phyloP scores from a whole-genome alignment of 2,888 invertebrate species.

The Zonitis immaculata region DNA sequence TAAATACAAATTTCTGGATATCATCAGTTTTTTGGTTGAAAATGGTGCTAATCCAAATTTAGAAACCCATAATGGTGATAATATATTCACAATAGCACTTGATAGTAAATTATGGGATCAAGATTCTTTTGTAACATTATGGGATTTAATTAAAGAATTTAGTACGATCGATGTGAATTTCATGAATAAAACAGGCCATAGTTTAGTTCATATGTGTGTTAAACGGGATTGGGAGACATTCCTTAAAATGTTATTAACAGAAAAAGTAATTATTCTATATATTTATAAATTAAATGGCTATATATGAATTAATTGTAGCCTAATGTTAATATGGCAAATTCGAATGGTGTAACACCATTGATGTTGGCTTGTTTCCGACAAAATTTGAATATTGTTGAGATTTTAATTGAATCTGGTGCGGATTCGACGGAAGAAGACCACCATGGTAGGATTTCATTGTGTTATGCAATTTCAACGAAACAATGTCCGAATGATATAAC shows the following conservation, averaged over 20 bases:
- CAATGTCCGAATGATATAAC: neutral
- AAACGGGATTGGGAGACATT: conserved; percentile 44
- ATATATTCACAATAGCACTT: conserved; percentile 42
- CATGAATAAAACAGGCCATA: conserved; percentile 42
- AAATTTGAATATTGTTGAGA: conserved; percentile 35
- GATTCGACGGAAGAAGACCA: conserved; percentile 40
- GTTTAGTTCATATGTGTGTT: conserved; percentile 45
- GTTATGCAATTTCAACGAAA: conserved; percentile 43
- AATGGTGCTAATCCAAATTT: conserved; percentile 43
- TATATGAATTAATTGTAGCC: conserved; percentile 24
- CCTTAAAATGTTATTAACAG: conserved; percentile 37
- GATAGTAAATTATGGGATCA: conserved; percentile 46
- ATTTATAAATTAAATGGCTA: neutral
- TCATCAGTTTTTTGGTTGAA: conserved; percentile 41
- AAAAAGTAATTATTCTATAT: too few species aligned
- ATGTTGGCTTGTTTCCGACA: conserved; percentile 46
- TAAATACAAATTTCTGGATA: conserved; percentile 42
- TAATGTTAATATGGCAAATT: conserved; percentile 36
- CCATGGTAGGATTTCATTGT: conserved; percentile 43
- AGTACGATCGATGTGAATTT: conserved; percentile 39
- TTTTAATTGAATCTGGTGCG: conserved; percentile 37
- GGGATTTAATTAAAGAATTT: conserved; percentile 37
- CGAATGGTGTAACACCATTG: conserved; percentile 44
- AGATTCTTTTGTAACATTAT: conserved; percentile 42
- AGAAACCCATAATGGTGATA: conserved; percentile 41